A percentile compares a stretch with the other conserved stretches of the same genome.
phyloP scores from a whole-genome alignment of 2,797 vertebrate species.

The Aphelocoma californica region DNA sequence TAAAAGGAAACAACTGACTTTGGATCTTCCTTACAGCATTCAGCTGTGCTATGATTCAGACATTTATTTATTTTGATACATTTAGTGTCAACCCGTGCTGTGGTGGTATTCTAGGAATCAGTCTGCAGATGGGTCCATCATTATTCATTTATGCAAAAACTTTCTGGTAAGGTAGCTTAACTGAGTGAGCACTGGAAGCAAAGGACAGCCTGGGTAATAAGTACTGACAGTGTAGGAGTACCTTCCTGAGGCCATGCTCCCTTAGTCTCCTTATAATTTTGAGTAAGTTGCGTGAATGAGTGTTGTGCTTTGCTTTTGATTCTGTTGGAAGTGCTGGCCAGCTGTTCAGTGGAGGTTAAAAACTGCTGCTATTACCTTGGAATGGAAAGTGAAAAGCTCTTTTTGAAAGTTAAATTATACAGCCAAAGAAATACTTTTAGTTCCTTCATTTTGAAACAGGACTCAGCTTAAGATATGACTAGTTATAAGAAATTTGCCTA shows the following conservation, averaged over 20 bases:
- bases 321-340: not conserved
- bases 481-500: not conserved
- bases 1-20: not conserved
- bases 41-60: not conserved
- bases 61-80: not conserved
- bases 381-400: not conserved
- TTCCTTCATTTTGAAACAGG: not conserved
- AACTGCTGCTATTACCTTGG: not conserved
- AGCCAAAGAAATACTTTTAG: not conserved
- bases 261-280: not conserved
- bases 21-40: not conserved
- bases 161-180: not conserved
- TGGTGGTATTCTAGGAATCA: not conserved
- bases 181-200: not conserved
- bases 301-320: not conserved
- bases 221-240: not conserved
- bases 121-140: not conserved
- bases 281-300: not conserved
- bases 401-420: not conserved
- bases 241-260: not conserved
- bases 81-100: not conserved
- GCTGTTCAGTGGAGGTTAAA: not conserved
- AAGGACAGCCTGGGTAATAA: not conserved
- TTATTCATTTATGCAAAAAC: not conserved
- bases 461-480: not conserved